Conservation (phyloP, 2,113 vertebrate genomes). For the Pygathrix nemaeus region DNA sequence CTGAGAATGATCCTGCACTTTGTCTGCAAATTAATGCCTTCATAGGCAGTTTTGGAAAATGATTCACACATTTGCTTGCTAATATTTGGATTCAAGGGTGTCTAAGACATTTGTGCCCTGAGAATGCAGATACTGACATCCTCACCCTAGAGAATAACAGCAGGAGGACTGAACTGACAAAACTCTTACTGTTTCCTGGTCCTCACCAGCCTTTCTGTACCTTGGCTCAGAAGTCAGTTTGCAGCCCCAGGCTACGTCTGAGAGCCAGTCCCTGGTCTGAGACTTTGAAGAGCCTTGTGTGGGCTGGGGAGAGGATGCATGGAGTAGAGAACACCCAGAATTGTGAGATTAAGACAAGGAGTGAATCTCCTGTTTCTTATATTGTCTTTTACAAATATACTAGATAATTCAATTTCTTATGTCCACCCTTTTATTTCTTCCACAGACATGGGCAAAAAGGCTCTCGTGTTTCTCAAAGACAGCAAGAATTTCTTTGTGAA, state of each 20-base stretch:
- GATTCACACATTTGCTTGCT: background rate
- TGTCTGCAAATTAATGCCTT: background rate
- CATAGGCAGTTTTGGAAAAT: background rate
- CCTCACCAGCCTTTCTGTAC: background rate
- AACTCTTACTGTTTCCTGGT: background rate
- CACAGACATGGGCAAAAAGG: conserved; percentile 1
- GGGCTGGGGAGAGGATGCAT: background rate
- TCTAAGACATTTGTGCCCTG: background rate
- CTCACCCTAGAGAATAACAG: background rate
- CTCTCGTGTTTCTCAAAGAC: conserved; percentile 26
- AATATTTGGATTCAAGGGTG: background rate
- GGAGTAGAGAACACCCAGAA: background rate
- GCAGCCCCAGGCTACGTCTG: no score
- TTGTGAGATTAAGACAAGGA: background rate
- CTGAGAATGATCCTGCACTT: background rate
- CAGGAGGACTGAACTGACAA: background rate
- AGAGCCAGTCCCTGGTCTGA: background rate
- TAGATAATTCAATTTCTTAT: background rate
- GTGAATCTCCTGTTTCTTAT: background rate
- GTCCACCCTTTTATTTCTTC: background rate
- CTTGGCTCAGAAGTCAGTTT: background rate
- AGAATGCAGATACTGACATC: background rate
- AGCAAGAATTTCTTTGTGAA: background rate
- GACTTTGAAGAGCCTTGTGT: background rate
- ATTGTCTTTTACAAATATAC: background rate